Conservation (phyloP, 2,113 vertebrate species). For the Conger conger region DNA sequence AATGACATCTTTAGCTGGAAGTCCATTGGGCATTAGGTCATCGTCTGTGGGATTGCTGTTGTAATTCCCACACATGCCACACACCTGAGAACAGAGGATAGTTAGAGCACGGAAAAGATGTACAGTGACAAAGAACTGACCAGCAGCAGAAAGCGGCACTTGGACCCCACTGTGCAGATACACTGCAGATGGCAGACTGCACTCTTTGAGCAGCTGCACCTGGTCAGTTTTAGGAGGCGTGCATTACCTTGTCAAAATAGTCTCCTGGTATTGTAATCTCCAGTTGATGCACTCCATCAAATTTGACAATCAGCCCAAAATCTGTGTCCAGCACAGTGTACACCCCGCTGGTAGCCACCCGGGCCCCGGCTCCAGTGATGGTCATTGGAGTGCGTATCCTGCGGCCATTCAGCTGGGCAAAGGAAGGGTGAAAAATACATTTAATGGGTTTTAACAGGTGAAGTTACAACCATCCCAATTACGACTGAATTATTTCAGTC, state of each 20-base stretch:
- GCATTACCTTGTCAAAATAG: conserved; percentile 80
- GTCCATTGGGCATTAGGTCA: conserved; percentile 68
- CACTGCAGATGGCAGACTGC: neutral
- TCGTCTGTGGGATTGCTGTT: conserved; percentile 72
- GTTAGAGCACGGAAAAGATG: neutral
- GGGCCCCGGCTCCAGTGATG: conserved; percentile 48
- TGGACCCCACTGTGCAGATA: neutral
- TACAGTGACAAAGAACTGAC: neutral
- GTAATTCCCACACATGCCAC: conserved; percentile 83
- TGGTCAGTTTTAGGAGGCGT: neutral
- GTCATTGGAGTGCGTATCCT: conserved; percentile 68
- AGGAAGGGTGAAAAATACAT: neutral
- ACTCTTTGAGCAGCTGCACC: neutral
- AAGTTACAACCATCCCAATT: neutral
- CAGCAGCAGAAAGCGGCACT: neutral
- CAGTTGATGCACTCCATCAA: conserved; percentile 80
- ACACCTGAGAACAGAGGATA: conserved; percentile 62
- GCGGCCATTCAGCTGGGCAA: conserved; percentile 64
- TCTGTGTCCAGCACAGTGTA: conserved; percentile 78
- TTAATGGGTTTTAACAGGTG: no score
- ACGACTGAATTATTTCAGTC: neutral
- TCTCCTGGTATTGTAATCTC: conserved; percentile 80
- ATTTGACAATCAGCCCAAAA: conserved; percentile 83
- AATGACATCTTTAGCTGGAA: conserved; percentile 61
- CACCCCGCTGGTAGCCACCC: conserved; percentile 74